These are phyloP conservation scores for Lophotriccus pileatus DNA, from an alignment of 2,797 vertebrate species.

Conservation along the genomic window DNA sequence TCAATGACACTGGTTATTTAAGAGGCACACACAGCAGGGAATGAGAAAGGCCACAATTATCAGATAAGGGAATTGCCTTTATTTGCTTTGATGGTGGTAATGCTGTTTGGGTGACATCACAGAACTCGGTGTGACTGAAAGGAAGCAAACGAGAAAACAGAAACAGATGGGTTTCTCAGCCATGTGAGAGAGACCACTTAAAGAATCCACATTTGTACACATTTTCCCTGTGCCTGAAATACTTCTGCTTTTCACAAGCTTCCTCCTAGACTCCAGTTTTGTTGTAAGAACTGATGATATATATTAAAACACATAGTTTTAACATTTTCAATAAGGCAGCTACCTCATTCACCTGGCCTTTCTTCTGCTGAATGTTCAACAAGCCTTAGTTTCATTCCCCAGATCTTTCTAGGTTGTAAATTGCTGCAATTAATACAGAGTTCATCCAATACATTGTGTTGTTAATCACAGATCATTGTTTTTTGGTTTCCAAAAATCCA, in stretches of 20 bases:
- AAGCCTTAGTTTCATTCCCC: not conserved
- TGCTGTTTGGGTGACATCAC: not conserved
- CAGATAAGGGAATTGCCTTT: not conserved
- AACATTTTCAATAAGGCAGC: not conserved
- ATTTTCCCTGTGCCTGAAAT: not conserved
- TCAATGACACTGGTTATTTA: slow-evolving; percentile 1
- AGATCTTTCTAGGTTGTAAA: not conserved
- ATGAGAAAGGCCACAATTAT: not conserved
- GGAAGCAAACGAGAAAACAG: not conserved
- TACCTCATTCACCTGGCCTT: not conserved
- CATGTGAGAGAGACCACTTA: not conserved
- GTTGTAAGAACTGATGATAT: not conserved
- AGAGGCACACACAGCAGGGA: not conserved
- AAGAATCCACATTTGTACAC: not conserved
- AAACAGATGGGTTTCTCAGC: not conserved
- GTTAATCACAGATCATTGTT: not conserved
- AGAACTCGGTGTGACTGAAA: not conserved
- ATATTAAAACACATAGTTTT: not conserved
- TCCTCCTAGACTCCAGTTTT: not conserved
- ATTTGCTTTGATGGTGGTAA: slow-evolving; percentile 15
- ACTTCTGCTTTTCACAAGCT: not conserved
- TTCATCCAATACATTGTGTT: not conserved
- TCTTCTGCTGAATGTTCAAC: not conserved
- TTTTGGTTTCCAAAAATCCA: not conserved
- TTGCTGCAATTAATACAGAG: not conserved